Conservation (phyloP, 2,113 vertebrate genomes). For the Triplophysa dalaica region DNA sequence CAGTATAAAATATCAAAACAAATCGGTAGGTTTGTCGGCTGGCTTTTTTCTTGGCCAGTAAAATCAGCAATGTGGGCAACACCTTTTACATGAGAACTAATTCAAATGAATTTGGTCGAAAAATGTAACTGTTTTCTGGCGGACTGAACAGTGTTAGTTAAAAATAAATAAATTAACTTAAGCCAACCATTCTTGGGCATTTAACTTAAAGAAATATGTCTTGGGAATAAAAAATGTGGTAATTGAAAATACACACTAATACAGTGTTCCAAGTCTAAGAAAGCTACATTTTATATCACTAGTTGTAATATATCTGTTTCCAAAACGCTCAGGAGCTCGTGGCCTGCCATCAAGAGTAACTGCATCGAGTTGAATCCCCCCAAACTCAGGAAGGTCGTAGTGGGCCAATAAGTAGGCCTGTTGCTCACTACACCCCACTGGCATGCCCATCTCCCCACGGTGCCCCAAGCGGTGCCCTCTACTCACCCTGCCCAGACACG, state of each 20-base stretch:
- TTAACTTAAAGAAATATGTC: background rate
- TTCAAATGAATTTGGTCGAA: background rate
- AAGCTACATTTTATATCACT: background rate
- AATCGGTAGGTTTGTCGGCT: too few species aligned
- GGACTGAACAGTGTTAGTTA: background rate
- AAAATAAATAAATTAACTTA: background rate
- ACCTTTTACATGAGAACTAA: too few species aligned
- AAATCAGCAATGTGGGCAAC: too few species aligned
- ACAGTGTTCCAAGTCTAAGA: background rate
- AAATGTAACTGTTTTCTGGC: background rate
- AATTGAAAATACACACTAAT: background rate
- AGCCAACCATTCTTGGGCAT: background rate
- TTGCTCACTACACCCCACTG: slow-evolving; percentile 19
- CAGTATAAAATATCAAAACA: too few species aligned
- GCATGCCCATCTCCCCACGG: slow-evolving; percentile 1
- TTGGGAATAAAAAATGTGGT: background rate
- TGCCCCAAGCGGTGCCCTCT: slow-evolving; percentile 24
- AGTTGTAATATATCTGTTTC: background rate
- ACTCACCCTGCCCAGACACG: slow-evolving; percentile 15
- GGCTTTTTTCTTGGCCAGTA: too few species aligned
- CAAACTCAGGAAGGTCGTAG: slow-evolving; percentile 5
- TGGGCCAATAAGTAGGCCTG: slow-evolving; percentile 11
- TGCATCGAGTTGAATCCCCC: background rate
- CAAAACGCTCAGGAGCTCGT: background rate
- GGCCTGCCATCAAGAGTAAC: background rate